Percentiles rank a stretch among this genome's conserved stretches.
These are phyloP conservation scores for Camelus dromedarius DNA, from an alignment of 2,113 vertebrate species.

Conservation along the genomic window DNA sequence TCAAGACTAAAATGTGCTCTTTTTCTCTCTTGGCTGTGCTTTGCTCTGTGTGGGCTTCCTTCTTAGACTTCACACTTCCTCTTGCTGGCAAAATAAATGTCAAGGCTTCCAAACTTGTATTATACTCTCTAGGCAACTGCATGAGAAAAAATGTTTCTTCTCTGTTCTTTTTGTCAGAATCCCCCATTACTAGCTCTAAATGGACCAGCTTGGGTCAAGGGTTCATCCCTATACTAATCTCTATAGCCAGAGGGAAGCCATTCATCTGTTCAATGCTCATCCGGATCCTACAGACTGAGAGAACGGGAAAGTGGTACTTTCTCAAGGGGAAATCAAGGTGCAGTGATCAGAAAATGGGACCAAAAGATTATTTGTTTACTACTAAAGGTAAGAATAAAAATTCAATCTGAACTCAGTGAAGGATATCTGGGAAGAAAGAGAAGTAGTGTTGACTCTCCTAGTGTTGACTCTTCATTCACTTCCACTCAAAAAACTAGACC, in stretches of 20 bases:
- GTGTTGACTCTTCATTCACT: not conserved
- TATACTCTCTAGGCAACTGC: not conserved
- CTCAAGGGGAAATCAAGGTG: not conserved
- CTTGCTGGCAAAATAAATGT: not conserved
- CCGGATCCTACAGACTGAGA: not conserved
- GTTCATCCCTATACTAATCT: not conserved
- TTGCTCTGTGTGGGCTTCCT: not conserved
- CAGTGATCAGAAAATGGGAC: not conserved
- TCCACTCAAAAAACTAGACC: not conserved
- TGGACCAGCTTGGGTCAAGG: not conserved
- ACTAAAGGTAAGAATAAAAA: slow-evolving; percentile 6
- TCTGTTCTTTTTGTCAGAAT: not conserved
- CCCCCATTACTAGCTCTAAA: not conserved
- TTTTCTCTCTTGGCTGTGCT: not conserved
- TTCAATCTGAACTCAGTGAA: not conserved
- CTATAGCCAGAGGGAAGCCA: not conserved
- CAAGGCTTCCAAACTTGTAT: not conserved
- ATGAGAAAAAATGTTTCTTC: not conserved
- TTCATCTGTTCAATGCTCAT: not conserved
- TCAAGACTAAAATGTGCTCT: not conserved
- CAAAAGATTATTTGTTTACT: not conserved
- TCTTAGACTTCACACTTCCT: not conserved
- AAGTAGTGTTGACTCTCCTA: not conserved
- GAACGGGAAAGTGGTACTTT: not conserved
- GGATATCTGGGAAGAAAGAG: not conserved